Evolutionary conservation across 1,140 invertebrate genomes (phyloP), one percentile per base, ranked within the genome.

Genomic region (Tetranychus urticae): DNA sequence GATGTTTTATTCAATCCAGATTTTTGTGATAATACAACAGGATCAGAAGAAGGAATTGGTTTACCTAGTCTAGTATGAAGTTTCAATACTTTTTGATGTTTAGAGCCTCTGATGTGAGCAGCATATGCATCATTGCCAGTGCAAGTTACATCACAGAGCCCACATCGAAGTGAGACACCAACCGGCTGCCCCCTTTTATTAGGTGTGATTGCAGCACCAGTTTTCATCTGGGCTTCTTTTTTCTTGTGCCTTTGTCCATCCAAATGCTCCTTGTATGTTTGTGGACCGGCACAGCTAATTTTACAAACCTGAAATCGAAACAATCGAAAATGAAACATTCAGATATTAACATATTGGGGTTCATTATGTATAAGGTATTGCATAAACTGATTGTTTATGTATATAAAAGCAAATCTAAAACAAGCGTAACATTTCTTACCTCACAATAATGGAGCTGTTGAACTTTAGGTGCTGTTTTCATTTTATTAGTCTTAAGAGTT

Each of bases 171-270:
- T 35, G 55, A 14, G 71, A 70, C 86, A 88, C 47, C 86, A 78
- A 60, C 87, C 75, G 3, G 78, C 79, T 69, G 67, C 64, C 34
- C 65, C 62, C 61, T 60, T 63, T 48, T 64, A 52, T 47, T 66
- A 64, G 42, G 66, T 58, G 33, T 63, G 55, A 68, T 70, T 33
- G 74, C 69, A 67, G 71, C 45, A 76, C 81, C 76, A 78, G 80
- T 70, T 74, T 93, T 93, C 23, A 84, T 77, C 10, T 86, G 83
- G 13, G 86, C 86, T 71, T 96, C 93, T 71, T 94, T 93, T 77
- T 97, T 97, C 76, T 97, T 97, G 73, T 98, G 93, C 71, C 94
- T 93, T 73, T 96, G 90, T 0, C 93, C 93, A 72, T 94, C 91
- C 64, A 97, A 75, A 78, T 97, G 93, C 71, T 97, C 93, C 60